Percentiles rank a stretch among this genome's conserved stretches.
Conservation (phyloP, 2,113 vertebrate species). For the Emydocephalus ijimae region DNA sequence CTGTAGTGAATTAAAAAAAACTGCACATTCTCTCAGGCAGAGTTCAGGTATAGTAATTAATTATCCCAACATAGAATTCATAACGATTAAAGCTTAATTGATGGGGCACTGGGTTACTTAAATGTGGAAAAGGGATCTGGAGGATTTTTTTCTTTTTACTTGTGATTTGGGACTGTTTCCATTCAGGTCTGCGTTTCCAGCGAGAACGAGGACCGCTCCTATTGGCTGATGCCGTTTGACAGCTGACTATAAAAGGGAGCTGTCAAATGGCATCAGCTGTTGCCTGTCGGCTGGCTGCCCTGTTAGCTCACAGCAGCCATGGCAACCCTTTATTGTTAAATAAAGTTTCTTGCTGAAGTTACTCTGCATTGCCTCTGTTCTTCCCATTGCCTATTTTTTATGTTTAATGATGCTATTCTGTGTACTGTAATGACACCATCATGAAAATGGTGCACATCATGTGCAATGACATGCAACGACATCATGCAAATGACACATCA, state of each 20-base stretch:
- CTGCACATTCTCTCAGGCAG: conserved; percentile 53
- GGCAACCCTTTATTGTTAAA: too few species aligned
- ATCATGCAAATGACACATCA: neutral
- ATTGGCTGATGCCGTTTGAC: too few species aligned
- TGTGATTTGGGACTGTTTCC: conserved; percentile 46
- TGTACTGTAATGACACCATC: neutral
- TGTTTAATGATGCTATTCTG: neutral
- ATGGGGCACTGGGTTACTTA: conserved; percentile 61
- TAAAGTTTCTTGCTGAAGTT: too few species aligned
- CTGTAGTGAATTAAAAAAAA: conserved; percentile 62
- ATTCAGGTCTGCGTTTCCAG: too few species aligned
- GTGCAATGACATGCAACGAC: neutral
- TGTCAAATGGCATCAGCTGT: too few species aligned
- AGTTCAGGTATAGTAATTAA: conserved; percentile 58
- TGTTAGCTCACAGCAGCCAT: too few species aligned
- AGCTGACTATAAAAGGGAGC: too few species aligned
- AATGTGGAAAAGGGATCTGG: conserved; percentile 61
- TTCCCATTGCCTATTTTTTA: too few species aligned
- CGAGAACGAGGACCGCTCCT: too few species aligned
- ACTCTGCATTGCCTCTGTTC: too few species aligned
- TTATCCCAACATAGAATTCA: conserved; percentile 61
- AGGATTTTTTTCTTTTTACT: conserved; percentile 66
- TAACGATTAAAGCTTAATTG: conserved; percentile 63
- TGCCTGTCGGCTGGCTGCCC: too few species aligned
- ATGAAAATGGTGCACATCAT: neutral